phyloP scores from a whole-genome alignment of 2,113 vertebrate genomes.

The Struthio camelus region DNA sequence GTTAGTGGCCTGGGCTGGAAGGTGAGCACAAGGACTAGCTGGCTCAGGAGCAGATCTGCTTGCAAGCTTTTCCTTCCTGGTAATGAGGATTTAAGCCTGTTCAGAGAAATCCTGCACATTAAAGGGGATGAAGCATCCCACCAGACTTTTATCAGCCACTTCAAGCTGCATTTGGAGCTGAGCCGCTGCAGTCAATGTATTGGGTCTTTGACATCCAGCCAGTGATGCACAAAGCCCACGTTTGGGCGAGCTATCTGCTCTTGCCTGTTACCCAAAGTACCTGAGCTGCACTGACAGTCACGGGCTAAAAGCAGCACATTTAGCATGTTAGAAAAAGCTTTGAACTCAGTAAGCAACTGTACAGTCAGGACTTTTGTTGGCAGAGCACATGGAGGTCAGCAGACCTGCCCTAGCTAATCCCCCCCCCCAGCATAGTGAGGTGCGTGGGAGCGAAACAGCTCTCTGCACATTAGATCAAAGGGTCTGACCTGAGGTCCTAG shows the following conservation, averaged over 20 bases:
- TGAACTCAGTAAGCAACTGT: accelerated
- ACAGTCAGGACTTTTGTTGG: neutral
- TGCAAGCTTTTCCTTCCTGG: neutral
- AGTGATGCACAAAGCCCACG: neutral
- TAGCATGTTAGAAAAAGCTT: neutral
- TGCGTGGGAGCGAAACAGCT: neutral
- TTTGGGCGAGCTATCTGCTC: neutral
- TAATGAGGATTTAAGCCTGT: neutral
- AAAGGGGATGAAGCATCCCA: neutral
- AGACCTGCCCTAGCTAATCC: neutral
- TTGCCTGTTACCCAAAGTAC: neutral
- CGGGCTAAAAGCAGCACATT: neutral
- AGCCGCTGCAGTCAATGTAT: too few species aligned
- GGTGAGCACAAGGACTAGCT: neutral
- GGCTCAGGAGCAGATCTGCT: neutral
- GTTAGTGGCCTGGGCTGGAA: neutral
- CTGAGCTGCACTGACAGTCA: accelerated
- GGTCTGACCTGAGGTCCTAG: neutral
- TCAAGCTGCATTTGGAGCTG: neutral
- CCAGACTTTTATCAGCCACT: neutral
- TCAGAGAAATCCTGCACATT: neutral
- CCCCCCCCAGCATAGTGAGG: accelerated
- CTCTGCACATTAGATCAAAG: neutral
- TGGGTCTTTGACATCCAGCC: neutral
- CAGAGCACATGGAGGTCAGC: neutral